Percentiles rank a stretch among this genome's conserved stretches.
Evolutionary conservation across 2,888 invertebrate species (phyloP).

Genomic region (Serrognathus titanus): DNA sequence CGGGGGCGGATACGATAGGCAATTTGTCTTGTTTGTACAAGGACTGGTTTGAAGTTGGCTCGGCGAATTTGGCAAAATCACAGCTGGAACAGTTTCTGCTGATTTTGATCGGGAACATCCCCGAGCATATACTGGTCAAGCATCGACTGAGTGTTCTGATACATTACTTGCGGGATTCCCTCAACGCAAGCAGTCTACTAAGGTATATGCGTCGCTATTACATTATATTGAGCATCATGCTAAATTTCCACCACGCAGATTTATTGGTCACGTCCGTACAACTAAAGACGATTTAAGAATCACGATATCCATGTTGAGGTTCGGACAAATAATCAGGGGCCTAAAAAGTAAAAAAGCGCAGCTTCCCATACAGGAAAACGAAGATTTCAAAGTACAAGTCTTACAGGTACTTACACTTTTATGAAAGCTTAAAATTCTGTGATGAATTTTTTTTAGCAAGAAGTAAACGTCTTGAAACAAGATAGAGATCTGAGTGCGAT

Average conservation of each 20-base stretch:
- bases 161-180: constrained; percentile 42
- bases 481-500: constrained; percentile 43
- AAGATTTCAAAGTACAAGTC: constrained; percentile 30
- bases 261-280: constrained; percentile 47
- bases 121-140: constrained; percentile 29
- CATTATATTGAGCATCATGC: not conserved
- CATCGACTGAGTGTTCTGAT: constrained; percentile 42
- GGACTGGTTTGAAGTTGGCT: constrained; percentile 38
- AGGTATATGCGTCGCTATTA: constrained; percentile 32
- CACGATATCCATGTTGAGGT: constrained; percentile 45
- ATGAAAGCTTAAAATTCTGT: constrained; percentile 24
- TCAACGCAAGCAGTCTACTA: constrained; percentile 39
- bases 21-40: constrained; percentile 38
- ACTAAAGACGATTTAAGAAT: constrained; percentile 39
- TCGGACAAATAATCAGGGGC: constrained; percentile 40
- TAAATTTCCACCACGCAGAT: constrained; percentile 31
- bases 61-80: constrained; percentile 46
- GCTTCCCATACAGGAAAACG: constrained; percentile 25
- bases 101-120: constrained; percentile 29
- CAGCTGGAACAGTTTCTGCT: constrained; percentile 46
- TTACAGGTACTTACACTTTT: constrained; percentile 26
- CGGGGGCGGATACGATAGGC: constrained; percentile 44
- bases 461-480: constrained; percentile 36
- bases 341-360: constrained; percentile 32
- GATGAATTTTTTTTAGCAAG: constrained; percentile 37